Evolutionary conservation across 2,888 invertebrate species (phyloP).

Genomic region (Meghimatium bilineatum): DNA sequence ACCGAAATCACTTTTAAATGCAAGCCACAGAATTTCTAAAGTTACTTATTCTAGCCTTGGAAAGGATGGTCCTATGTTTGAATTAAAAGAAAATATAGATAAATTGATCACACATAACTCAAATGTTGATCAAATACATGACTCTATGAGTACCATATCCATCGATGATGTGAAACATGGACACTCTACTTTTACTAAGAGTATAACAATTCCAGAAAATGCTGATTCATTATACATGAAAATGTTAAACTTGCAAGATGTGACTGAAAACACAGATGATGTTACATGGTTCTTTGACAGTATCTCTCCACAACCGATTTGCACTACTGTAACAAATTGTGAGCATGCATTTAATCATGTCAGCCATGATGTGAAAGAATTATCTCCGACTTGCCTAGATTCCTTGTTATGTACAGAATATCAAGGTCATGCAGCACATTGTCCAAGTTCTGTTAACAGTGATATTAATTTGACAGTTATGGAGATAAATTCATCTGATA

Average conservation of each 20-base stretch:
- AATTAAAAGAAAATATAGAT: not conserved
- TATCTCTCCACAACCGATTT: not conserved
- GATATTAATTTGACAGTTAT: not conserved
- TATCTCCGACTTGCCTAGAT: not conserved
- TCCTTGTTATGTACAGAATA: not conserved
- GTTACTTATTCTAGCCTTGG: not conserved
- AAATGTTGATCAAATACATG: not conserved
- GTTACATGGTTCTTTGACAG: slow-evolving; percentile 22
- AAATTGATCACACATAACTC: not conserved
- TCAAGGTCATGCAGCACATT: not conserved
- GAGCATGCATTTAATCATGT: not conserved
- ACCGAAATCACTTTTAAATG: not conserved
- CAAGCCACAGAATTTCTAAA: not conserved
- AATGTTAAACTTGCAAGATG: slow-evolving; percentile 19
- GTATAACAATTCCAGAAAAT: not conserved
- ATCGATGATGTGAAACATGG: too few relatives aligned
- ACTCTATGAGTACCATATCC: too few relatives aligned
- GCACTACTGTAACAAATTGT: not conserved
- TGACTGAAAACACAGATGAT: not conserved
- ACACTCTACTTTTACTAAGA: too few relatives aligned
- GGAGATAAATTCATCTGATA: not conserved
- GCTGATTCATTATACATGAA: slow-evolving; percentile 19
- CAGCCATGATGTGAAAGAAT: not conserved
- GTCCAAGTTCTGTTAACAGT: not conserved
- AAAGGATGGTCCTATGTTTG: not conserved